Percentiles rank a stretch among this genome's conserved stretches.
Conservation (phyloP, 2,888 invertebrate species). For the Ecdyonurus torrentis region DNA sequence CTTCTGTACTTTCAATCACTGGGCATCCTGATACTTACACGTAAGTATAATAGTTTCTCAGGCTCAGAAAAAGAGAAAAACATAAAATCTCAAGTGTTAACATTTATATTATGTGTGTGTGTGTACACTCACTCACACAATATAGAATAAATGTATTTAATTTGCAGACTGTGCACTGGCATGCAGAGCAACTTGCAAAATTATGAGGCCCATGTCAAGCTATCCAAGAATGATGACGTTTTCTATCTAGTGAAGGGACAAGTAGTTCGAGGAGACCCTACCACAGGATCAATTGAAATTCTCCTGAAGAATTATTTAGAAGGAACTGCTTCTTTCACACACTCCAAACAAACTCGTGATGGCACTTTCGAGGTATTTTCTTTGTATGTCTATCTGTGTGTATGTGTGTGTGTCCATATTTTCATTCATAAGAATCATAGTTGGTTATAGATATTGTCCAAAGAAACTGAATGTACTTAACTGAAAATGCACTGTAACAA, state of each 20-base stretch:
- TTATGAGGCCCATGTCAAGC: neutral
- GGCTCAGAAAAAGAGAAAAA: constrained; percentile 18
- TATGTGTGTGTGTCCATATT: too few species aligned
- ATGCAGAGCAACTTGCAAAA: neutral
- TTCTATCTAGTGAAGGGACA: neutral
- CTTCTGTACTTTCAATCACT: neutral
- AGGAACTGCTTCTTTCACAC: constrained; percentile 44
- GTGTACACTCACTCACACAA: too few species aligned
- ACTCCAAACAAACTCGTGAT: constrained; percentile 36
- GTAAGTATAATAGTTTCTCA: constrained; percentile 29
- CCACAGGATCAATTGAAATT: neutral
- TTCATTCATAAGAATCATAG: too few species aligned
- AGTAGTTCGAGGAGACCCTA: neutral
- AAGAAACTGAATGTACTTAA: too few species aligned
- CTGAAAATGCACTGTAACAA: too few species aligned
- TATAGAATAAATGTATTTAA: too few species aligned
- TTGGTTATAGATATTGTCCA: too few species aligned
- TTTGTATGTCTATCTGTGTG: too few species aligned
- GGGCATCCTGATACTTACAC: neutral
- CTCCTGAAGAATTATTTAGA: constrained; percentile 38
- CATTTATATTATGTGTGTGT: constrained; percentile 2
- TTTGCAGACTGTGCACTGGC: neutral
- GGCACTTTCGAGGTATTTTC: neutral
- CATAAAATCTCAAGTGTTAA: neutral
- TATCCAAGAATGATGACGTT: neutral